A percentile compares a stretch with the other conserved stretches of the same genome.
These are phyloP conservation scores for Pituophis catenifer DNA, from an alignment of 2,113 vertebrate genomes.

Conservation along the genomic window DNA sequence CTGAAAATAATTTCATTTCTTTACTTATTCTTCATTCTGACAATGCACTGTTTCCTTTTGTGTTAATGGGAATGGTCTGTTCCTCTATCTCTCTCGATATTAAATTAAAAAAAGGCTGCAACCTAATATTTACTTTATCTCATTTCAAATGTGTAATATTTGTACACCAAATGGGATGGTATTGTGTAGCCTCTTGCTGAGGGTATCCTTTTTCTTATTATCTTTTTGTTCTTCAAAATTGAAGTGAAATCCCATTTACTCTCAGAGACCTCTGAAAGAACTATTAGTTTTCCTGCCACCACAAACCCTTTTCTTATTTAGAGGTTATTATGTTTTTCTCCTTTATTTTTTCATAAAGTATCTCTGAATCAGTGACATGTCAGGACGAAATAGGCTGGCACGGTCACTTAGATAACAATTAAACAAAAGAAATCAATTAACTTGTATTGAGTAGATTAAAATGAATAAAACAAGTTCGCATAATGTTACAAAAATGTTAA, in stretches of 20 bases:
- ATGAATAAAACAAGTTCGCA: neutral
- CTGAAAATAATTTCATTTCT: constrained; percentile 32
- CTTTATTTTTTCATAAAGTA: neutral
- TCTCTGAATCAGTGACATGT: neutral
- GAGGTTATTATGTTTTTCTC: neutral
- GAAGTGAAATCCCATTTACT: neutral
- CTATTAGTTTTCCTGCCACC: neutral
- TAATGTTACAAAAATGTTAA: neutral
- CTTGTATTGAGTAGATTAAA: neutral
- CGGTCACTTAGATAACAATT: neutral
- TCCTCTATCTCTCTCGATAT: neutral
- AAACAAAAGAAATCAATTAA: neutral
- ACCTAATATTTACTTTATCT: constrained; percentile 1
- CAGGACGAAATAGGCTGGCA: neutral
- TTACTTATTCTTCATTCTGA: constrained; percentile 7
- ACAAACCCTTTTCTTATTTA: neutral
- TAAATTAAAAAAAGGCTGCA: neutral
- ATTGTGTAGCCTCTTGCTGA: neutral
- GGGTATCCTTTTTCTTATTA: neutral
- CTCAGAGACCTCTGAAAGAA: neutral
- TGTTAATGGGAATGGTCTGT: neutral
- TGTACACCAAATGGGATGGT: no score
- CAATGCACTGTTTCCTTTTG: constrained; percentile 1
- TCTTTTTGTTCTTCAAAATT: neutral
- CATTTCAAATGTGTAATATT: neutral